Conservation (phyloP, 2,888 invertebrate species). For the Apodemia hepburni region DNA sequence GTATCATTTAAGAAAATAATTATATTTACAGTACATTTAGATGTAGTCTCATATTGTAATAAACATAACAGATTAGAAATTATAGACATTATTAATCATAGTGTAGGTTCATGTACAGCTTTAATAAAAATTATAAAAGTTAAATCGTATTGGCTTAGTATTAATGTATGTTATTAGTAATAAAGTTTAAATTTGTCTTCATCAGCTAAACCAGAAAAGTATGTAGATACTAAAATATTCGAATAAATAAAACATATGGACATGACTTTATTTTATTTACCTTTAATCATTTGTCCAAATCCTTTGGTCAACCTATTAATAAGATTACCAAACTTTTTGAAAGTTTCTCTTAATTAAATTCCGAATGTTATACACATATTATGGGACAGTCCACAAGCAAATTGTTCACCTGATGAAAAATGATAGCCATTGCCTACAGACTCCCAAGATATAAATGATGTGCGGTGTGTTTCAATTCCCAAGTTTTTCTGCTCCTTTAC, state of each 20-base stretch:
- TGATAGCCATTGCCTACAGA: too few relatives aligned
- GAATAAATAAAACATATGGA: conserved; percentile 21
- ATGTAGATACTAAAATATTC: conserved; percentile 21
- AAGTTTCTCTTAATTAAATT: too few relatives aligned
- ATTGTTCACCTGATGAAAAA: too few relatives aligned
- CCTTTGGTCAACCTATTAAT: too few relatives aligned
- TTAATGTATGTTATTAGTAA: conserved; percentile 11
- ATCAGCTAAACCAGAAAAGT: conserved; percentile 16
- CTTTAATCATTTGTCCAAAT: too few relatives aligned
- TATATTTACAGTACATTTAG: conserved; percentile 20
- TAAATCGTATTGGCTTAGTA: conserved; percentile 15
- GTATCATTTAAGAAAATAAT: conserved; percentile 8
- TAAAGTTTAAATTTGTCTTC: conserved; percentile 1
- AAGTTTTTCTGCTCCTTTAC: too few relatives aligned
- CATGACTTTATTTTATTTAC: conserved; percentile 11
- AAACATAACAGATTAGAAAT: background rate
- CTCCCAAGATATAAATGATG: too few relatives aligned
- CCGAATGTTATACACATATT: too few relatives aligned
- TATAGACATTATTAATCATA: conserved; percentile 5
- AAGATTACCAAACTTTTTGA: too few relatives aligned
- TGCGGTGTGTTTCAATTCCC: too few relatives aligned
- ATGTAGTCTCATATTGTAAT: background rate
- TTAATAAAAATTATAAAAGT: conserved; percentile 35
- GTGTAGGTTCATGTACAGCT: conserved; percentile 46
- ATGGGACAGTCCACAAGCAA: too few relatives aligned